Evolutionary conservation across 2,888 invertebrate species (phyloP), one percentile per base, ranked within the genome.

Genomic region (Drosophila antonietae): DNA sequence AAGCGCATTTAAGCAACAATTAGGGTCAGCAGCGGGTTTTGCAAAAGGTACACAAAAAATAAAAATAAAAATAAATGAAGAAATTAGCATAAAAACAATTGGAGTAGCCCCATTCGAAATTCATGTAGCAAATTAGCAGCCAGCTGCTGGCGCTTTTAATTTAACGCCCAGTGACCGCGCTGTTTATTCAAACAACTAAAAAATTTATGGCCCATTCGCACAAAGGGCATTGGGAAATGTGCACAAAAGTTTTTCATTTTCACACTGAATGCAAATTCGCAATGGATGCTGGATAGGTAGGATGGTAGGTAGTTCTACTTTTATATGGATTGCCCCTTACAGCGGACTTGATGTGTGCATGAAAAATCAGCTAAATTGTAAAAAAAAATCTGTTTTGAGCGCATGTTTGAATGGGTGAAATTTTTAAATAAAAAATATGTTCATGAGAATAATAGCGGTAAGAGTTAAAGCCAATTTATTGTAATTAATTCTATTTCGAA

Each of bases 81-180:
- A 68, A 66, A 55, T 33, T 43, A 43, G n/a, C 33, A 47, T 41
- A 58, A 72, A 58, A 71, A 71, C 53, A 65, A 72, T 72, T 53
- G 23, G 31, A 37, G 53, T 53, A 43, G 18, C 51, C 65, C 65
- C 33, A 68, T 57, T 67, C 61, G 41, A 66, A 80, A 72, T 49
- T 33, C 57, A 53, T 62, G 59, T 59, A 59, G 63, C 67, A 84
- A 80, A 84, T 82, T 76, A 74, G 70, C 67, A 76, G 33, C 23
- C 74, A 41, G 63, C 76, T 79, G 73, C 52, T 33, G 67, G 80
- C 53, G 59, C 56, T 81, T 84, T 84, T 74, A 73, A 81, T 81
- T 84, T 81, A 71, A 74, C 76, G 82, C 73, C 53, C 69, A 64
- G 59, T 60, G 49, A 35, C 37, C 56, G 31, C 63, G 52, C 49